phyloP scores from a whole-genome alignment of 2,113 vertebrate species.

The Sinosuthora webbiana region DNA sequence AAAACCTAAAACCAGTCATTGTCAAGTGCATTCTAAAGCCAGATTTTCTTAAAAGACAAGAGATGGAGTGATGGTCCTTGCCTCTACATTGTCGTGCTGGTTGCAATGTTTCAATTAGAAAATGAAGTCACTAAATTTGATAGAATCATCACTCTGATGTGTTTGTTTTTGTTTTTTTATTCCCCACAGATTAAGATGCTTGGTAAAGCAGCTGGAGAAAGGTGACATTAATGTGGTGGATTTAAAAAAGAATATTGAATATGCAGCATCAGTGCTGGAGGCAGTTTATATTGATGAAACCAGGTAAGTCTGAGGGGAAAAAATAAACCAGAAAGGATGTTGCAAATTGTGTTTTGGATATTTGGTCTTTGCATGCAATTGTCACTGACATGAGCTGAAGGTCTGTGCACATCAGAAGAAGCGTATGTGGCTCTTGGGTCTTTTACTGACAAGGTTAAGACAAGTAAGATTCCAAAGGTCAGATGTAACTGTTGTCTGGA shows the following conservation, averaged over 20 bases:
- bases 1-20: background rate
- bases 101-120: background rate
- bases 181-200: conserved; percentile 85
- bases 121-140: background rate
- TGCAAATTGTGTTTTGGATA: background rate
- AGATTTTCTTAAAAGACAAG: background rate
- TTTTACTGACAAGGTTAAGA: background rate
- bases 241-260: conserved; percentile 94
- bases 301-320: conserved; percentile 67
- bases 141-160: background rate
- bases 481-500: background rate
- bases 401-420: background rate
- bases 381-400: background rate
- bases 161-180: too few relatives aligned
- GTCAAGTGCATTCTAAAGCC: background rate
- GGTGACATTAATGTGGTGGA: conserved; percentile 90
- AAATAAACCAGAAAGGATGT: background rate
- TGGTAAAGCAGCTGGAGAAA: conserved; percentile 93
- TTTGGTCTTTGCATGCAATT: background rate
- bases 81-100: background rate
- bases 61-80: background rate
- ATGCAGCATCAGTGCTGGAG: conserved; percentile 93
- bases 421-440: background rate
- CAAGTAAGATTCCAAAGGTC: background rate
- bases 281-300: conserved; percentile 98